A percentile compares a stretch with the other conserved stretches of the same genome.
Conservation (phyloP, 2,113 vertebrate genomes). For the Acinonyx jubatus region DNA sequence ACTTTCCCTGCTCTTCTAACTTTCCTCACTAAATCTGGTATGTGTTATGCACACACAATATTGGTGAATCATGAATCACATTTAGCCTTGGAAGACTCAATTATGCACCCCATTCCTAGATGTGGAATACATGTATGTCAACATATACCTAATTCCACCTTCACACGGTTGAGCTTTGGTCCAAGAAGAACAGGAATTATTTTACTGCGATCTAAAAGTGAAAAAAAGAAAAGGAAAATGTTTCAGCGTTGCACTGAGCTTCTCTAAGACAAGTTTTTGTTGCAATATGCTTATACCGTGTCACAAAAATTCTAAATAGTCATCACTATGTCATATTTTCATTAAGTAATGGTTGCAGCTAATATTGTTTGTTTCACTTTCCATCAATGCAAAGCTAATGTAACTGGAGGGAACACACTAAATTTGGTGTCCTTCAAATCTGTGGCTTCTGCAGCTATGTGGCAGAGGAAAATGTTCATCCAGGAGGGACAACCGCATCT, state of each 20-base stretch:
- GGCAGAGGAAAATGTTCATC: not conserved
- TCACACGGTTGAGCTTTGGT: conserved; percentile 47
- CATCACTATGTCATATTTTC: not conserved
- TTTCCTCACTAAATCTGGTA: not conserved
- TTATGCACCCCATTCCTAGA: not conserved
- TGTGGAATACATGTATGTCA: not conserved
- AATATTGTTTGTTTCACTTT: not conserved
- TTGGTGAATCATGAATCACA: not conserved
- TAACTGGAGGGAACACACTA: not conserved
- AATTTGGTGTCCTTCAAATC: not conserved
- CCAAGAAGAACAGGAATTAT: conserved; percentile 57
- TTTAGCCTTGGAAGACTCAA: not conserved
- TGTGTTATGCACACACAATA: fast-evolving
- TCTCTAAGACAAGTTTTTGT: not conserved
- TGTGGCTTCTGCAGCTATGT: not conserved
- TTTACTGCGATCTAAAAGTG: conserved; percentile 20
- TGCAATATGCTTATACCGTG: not conserved
- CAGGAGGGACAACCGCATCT: no score
- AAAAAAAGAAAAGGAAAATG: not conserved
- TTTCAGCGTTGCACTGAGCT: not conserved
- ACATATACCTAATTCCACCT: conserved; percentile 85
- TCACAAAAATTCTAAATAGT: not conserved
- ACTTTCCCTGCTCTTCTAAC: not conserved
- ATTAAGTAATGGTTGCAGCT: not conserved
- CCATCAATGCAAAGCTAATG: not conserved